Evolutionary conservation across 2,797 vertebrate genomes (phyloP).

Genomic region (Phrynocephalus vlangalii): DNA sequence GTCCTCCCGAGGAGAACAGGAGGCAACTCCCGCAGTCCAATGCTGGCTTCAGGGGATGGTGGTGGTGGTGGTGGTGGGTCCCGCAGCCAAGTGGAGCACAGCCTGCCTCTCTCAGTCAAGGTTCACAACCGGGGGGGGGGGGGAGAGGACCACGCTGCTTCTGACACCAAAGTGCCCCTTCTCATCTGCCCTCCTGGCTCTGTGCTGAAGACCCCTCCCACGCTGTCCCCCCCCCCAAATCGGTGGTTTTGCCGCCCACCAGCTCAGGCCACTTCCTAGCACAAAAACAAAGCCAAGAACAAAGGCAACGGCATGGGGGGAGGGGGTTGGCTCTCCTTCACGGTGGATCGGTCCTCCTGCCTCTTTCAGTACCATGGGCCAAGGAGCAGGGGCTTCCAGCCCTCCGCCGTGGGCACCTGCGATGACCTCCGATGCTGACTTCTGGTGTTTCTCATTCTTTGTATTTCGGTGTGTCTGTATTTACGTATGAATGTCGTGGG

Average conservation of each 20-base stretch:
- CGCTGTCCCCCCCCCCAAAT: neutral
- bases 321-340: no score
- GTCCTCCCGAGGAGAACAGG: neutral
- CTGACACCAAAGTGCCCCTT: rapidly evolving
- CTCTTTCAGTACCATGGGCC: neutral
- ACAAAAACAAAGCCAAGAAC: neutral
- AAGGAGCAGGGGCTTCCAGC: neutral
- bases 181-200: rapidly evolving
- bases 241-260: neutral
- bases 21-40: neutral
- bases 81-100: neutral
- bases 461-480: slow-evolving; percentile 56
- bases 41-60: neutral
- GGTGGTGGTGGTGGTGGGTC: no score
- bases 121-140: no score
- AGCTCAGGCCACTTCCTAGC: neutral
- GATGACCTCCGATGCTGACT: slow-evolving; percentile 28
- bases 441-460: slow-evolving; percentile 35
- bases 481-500: slow-evolving; percentile 35
- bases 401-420: neutral
- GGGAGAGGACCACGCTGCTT: rapidly evolving
- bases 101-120: neutral
- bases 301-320: neutral
- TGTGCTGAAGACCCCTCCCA: rapidly evolving
- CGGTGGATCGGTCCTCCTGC: rapidly evolving